Evolutionary conservation across 2,888 invertebrate genomes (phyloP).

Genomic region (Geotrupes spiniger): DNA sequence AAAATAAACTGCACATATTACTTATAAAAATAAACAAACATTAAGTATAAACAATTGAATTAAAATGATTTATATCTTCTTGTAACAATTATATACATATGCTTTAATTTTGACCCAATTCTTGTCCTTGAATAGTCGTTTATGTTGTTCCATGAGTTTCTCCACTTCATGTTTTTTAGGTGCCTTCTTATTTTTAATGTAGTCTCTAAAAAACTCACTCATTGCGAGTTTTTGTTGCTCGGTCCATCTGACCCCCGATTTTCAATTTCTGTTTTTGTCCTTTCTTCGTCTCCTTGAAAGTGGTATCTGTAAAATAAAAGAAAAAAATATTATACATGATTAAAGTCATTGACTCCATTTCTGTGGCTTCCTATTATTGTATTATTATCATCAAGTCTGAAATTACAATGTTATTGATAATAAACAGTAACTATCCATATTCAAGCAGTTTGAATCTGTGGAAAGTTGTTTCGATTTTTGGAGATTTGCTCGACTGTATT

Average conservation of each 20-base stretch:
- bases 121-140: conserved; percentile 6
- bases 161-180: conserved; percentile 9
- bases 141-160: background rate
- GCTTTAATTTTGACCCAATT: conserved; percentile 13
- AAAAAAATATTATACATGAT: background rate
- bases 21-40: too few relatives aligned
- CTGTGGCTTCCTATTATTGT: too few relatives aligned
- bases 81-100: conserved; percentile 8
- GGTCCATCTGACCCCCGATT: background rate
- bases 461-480: too few relatives aligned
- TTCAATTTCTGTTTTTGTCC: background rate
- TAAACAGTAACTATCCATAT: too few relatives aligned
- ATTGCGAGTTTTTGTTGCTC: background rate
- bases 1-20: too few relatives aligned
- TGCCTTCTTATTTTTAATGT: background rate
- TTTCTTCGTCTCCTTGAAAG: background rate
- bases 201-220: background rate
- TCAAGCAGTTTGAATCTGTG: too few relatives aligned
- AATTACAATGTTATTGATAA: too few relatives aligned
- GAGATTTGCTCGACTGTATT: too few relatives aligned
- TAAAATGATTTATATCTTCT: too few relatives aligned
- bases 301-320: background rate
- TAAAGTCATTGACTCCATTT: too few relatives aligned
- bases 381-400: too few relatives aligned
- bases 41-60: too few relatives aligned